Evolutionary conservation across 2,113 vertebrate genomes (phyloP).

Genomic region (Oxygymnocypris stewartii): DNA sequence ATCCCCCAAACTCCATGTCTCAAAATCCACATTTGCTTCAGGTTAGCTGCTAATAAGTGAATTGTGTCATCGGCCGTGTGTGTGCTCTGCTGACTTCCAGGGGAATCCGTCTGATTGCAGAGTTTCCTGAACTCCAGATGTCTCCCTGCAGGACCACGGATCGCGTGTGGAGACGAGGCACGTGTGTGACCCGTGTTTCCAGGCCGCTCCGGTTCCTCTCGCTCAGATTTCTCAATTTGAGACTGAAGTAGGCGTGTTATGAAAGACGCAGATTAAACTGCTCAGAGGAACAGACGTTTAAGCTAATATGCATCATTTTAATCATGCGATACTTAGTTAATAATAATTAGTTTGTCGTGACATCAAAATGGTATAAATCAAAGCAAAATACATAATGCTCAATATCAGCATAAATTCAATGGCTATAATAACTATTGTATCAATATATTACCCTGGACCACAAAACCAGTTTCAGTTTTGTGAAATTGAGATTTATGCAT

Average conservation of each 20-base stretch:
- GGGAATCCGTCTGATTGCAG: constrained; percentile 50
- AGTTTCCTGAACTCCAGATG: constrained; percentile 44
- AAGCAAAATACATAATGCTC: background rate
- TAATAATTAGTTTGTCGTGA: background rate
- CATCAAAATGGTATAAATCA: background rate
- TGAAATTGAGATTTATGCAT: too few species aligned
- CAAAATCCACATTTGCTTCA: constrained; percentile 30
- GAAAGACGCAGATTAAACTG: background rate
- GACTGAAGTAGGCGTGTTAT: background rate
- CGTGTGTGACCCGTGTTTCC: background rate
- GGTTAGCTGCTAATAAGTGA: constrained; percentile 5
- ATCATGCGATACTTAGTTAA: background rate
- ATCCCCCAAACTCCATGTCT: background rate
- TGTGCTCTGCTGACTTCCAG: background rate
- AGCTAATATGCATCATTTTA: background rate
- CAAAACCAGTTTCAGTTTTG: too few species aligned
- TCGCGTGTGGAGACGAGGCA: constrained; percentile 58
- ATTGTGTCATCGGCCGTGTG: constrained; percentile 1
- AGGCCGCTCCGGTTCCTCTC: background rate
- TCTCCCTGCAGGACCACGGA: constrained; percentile 42
- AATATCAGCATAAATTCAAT: background rate
- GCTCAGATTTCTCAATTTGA: constrained; percentile 23
- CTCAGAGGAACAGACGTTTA: background rate
- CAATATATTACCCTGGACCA: too few species aligned
- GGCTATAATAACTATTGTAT: too few species aligned